A percentile compares a stretch with the other conserved stretches of the same genome.
phyloP scores from a whole-genome alignment of 2,113 vertebrate genomes.

The Ellobius talpinus region DNA sequence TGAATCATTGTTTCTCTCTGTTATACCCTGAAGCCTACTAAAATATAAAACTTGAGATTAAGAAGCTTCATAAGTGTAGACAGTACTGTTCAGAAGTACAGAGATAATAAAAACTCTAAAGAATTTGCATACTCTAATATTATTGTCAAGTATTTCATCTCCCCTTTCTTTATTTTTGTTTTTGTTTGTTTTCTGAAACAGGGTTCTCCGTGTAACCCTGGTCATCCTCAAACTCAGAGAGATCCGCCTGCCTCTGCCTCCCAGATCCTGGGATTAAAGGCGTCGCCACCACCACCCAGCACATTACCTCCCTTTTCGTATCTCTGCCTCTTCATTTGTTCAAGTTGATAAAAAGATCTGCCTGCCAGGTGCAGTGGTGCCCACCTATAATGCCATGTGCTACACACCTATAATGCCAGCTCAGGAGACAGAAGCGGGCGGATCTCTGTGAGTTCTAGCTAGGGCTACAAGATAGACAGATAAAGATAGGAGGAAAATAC shows the following conservation, averaged over 20 bases:
- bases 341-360: not conserved
- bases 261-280: not conserved
- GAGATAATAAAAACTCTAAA: conserved; percentile 2
- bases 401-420: not conserved
- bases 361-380: not conserved
- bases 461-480: not conserved
- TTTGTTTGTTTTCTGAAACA: not conserved
- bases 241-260: not conserved
- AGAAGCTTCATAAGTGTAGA: not conserved
- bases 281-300: too few relatives aligned
- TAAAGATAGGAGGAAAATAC: not conserved
- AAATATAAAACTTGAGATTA: not conserved
- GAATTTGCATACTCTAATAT: not conserved
- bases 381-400: not conserved
- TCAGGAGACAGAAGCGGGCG: not conserved
- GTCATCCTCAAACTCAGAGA: not conserved
- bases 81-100: conserved; percentile 38
- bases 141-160: conserved; percentile 14
- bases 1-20: not conserved
- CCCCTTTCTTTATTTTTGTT: not conserved
- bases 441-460: not conserved
- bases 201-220: not conserved
- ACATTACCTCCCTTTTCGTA: not conserved
- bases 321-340: conserved; percentile 36
- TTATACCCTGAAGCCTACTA: conserved; percentile 28